Base-by-base conservation (phyloP, 2,113 vertebrate species). In the Onychostruthus taczanowskii region DNA sequence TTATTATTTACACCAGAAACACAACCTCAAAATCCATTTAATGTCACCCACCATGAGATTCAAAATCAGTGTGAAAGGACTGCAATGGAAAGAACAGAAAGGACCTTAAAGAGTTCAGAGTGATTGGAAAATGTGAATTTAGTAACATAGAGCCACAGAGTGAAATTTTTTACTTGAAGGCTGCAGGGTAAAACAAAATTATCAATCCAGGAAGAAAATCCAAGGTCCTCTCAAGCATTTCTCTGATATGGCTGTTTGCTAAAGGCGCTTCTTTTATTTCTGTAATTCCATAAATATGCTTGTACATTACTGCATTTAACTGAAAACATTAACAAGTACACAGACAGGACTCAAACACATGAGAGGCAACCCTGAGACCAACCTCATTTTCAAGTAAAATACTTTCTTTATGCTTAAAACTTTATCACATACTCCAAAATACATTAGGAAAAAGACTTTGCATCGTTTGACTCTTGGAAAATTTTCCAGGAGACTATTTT, bases 401-500 rank as follows among this genome's bases (percentile, higher is more conserved):
- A 84, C 31, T 52, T 59, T 78, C 47, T 90, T 91, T 64, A 46
- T 22, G 66, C 43, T 47, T 59, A 55, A 69, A 72, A 39, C 53
- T 72, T 84, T 39, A 87, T 79, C 81, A 78, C 44, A 66, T 33
- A 33, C 37, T 79, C 62, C 74, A 90, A 83, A 94, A 83, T 21
- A 35, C 58, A 68, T 74, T 77, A 91, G 46, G 55, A 80, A 86
- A 94, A 92, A 74, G 74, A 75, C 49, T 86, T 56, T 46, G 55
- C 50, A 76, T 75, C 15, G 16, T 39, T 53, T 8, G 43, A 94
- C 55, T 47, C 43, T 52, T 67, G 67, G 81, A 91, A 89, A 73
- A 49, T 39, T 41, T 94, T 96, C 86, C 62, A 83, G 67, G 22
- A 89, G 82, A 39, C 75, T 83, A 0, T 72, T 94, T 95, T 91